A percentile compares a stretch with the other conserved stretches of the same genome.
phyloP scores from a whole-genome alignment of 2,797 vertebrate genomes.

The Echiichthys vipera region DNA sequence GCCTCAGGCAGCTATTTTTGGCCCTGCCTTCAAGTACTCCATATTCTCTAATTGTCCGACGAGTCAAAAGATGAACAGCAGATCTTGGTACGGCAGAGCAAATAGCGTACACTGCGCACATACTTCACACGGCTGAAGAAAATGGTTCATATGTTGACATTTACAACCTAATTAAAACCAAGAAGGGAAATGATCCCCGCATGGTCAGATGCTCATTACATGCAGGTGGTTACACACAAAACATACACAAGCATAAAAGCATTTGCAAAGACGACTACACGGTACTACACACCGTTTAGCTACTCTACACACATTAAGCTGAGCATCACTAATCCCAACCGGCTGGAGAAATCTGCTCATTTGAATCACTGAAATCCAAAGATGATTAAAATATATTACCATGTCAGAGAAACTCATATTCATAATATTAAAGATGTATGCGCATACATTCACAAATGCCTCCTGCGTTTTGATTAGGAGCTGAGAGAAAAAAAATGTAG shows the following conservation, averaged over 20 bases:
- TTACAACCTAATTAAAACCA: slow-evolving; percentile 82
- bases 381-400: slow-evolving; percentile 66
- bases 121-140: slow-evolving; percentile 39
- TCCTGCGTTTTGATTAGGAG: slow-evolving; percentile 35
- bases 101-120: slow-evolving; percentile 17
- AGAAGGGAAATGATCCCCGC: slow-evolving; percentile 59
- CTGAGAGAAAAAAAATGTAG: slow-evolving; percentile 27
- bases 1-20: slow-evolving; percentile 59
- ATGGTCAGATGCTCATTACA: slow-evolving; percentile 64
- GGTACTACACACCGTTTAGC: slow-evolving; percentile 11
- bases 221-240: slow-evolving; percentile 42
- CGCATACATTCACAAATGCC: slow-evolving; percentile 43
- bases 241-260: slow-evolving; percentile 14
- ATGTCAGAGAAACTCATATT: slow-evolving; percentile 34
- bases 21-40: slow-evolving; percentile 51
- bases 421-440: slow-evolving; percentile 55
- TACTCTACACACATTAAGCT: slow-evolving; percentile 22
- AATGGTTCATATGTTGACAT: slow-evolving; percentile 77
- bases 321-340: slow-evolving; percentile 48
- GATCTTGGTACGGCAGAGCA: slow-evolving; percentile 31
- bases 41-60: slow-evolving; percentile 66
- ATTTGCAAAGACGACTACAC: neutral
- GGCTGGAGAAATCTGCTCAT: slow-evolving; percentile 49
- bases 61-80: slow-evolving; percentile 63
- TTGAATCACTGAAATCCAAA: slow-evolving; percentile 47